Evolutionary conservation across 35 echinoderm and acorn worm species (phyloP), one percentile per base, ranked within the genome.

Genomic region (Hemicentrotus pulcherrimus): DNA sequence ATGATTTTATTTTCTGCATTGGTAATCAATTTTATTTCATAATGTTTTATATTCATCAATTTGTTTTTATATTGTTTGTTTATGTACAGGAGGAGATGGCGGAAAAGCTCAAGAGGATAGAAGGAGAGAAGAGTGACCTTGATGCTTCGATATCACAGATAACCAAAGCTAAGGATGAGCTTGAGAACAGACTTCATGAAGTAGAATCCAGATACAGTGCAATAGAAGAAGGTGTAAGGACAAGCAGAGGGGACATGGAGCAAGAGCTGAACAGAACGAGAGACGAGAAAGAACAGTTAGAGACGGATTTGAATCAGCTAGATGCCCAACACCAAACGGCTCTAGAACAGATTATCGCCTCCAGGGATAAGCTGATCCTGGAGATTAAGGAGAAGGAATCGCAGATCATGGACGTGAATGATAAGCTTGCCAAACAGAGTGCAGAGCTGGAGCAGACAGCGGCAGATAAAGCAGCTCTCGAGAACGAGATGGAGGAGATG

Each of bases 281-380:
- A 32, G 94, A 96, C 6, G 96, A 96, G 48, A 96, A 89, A 60
- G 86, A 59, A 47, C 45, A 47, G 12, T 91, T 95, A 47, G 86
- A 95, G 35, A 65, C 41, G 22, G 94, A 95, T 41, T 24, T 95
- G 4, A 12, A 60, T 18, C 46, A 95, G 31, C 47, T 50, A 18
- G 94, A 95, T 31, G 52, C 46, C 24, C 65, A 96, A 46, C 70
- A 94, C 46, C 33, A 94, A 59, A 47, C 31, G 30, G 87, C 86
- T 41, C 30, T 95, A 10, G 48, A 85, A 60, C 94, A 95, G 61
- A 90, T 95, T 48, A 90, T 90, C 32, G 6, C 31, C 55, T 60
- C 94, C 13, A 95, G 94, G 87, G 94, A 95, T 91, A 90, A 32
- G n/a, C 94, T 95, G 2, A 61, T 90, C 86, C 47, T 91, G 71